Evolutionary conservation across 2,888 invertebrate genomes (phyloP), one percentile per base, ranked within the genome.

Genomic region (Flexamia atlantica): DNA sequence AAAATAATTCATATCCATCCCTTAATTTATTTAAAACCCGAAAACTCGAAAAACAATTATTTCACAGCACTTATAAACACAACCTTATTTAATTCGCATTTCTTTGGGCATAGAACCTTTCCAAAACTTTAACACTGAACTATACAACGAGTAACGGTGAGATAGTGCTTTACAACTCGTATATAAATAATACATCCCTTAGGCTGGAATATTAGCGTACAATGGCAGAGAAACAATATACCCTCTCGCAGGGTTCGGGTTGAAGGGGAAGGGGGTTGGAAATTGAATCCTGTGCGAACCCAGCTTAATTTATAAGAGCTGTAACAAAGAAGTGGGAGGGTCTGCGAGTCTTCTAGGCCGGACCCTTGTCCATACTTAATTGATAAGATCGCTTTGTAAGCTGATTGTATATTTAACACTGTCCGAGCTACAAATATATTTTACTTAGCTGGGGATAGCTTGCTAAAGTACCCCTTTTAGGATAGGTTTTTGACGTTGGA

Each of bases 241-340:
- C 40, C 70, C 70, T 70, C 70, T 70, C 70, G 4, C 20, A 70
- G 70, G 70, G 70, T 70, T 70, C 23, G 12, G 70, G n/a, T 3
- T 36, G 5, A 25, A 4, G 70, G 40, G 20, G 70, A 20, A 28
- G 50, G 50, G 46, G 76, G 70, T 28, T 72, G 76, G 76, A 76
- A 76, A 76, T 76, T 76, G 76, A 76, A 76, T 76, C 76, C 76
- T 76, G 76, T 76, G 76, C n/a, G 46, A 76, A 64, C 76, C 46
- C 23, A 40, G 76, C 46, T 76, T 76, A 76, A 76, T 76, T 76
- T 76, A 76, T 76, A 76, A 76, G 76, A 46, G 76, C 40, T 28
- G 76, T 76, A 46, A 76, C 76, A 76, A 76, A 76, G 76, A 76
- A 76, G 46, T 42, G 46, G 76, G 46, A 46, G 76, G 76, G 4